Evolutionary conservation across 2,797 vertebrate species (phyloP).

Genomic region (Borostomias antarcticus): DNA sequence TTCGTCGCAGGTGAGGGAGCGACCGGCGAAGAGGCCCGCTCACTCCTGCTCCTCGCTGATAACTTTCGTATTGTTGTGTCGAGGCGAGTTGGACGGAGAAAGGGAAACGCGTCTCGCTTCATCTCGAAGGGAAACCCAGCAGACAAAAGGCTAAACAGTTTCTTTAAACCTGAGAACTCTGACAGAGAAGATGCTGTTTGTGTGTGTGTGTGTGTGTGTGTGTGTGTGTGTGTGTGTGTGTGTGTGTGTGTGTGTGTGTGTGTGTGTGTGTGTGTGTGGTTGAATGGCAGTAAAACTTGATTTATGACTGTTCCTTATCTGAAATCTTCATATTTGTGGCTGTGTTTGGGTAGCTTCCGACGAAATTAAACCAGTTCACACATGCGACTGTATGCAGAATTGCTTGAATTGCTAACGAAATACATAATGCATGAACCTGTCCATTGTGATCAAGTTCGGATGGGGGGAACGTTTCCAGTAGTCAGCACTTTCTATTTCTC

Average conservation of each 20-base stretch:
- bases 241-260: too few species aligned
- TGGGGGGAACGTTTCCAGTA: conserved; percentile 37
- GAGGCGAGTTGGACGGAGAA: conserved; percentile 43
- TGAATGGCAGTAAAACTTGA: too few species aligned
- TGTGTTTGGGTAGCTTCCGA: conserved; percentile 17
- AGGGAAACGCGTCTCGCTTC: conserved; percentile 34
- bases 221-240: too few species aligned
- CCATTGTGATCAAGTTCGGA: conserved; percentile 44
- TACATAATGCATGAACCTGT: conserved; percentile 35
- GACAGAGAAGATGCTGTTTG: conserved; percentile 26
- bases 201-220: too few species aligned
- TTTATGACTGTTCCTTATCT: conserved; percentile 57
- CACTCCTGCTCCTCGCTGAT: conserved; percentile 75
- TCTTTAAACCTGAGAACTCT: conserved; percentile 21
- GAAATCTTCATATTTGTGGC: conserved; percentile 47
- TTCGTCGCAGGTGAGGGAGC: conserved; percentile 58
- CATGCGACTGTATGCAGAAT: conserved; percentile 15
- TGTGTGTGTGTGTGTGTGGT: too few species aligned
- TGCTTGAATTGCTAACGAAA: conserved; percentile 36
- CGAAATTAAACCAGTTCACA: conserved; percentile 36
- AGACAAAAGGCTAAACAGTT: conserved; percentile 39
- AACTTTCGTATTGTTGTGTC: conserved; percentile 75
- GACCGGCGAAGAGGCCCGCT: conserved; percentile 56
- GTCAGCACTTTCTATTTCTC: conserved; percentile 53
- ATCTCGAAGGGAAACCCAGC: conserved; percentile 10